Base-by-base conservation (phyloP, 2,797 vertebrate genomes). In the Pygocentrus nattereri region DNA sequence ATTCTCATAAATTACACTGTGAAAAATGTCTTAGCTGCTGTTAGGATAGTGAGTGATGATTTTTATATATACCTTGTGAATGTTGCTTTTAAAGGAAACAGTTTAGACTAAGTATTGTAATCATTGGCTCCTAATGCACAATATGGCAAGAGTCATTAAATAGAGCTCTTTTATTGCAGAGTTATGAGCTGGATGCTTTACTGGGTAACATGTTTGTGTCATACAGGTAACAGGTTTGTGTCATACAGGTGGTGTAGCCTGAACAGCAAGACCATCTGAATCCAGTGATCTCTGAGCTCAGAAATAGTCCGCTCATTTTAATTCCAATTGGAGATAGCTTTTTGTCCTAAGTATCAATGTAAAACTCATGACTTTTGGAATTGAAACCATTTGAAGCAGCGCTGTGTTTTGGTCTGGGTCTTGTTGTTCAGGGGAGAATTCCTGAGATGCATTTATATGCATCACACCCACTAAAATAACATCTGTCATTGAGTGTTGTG, bases 381-480 rank as follows among this genome's bases (percentile, higher is more conserved):
- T 72, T 31, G 4, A 13, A 58, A 41, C 5, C 58, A 4, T 41
- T 2, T 19, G 3, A 3, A 8, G 12, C 41, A 11, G 2, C 27
- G 38, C 23, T 30, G 10, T 31, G 13, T 50, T 76, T 76, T 4
- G 16, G n/a, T 64, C 25, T 65, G 47, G 13, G 8, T 56, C 19
- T 58, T 38, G 11, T 30, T 11, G 12, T n/a, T 34, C 19, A 16
- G 31, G 80, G 50, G 65, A 76, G 18, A 30, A 54, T 27, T 15
- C 27, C 38, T 58, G 41, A 81, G 21, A 56, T 58, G 38, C 15
- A 13, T 38, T 76, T 38, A n/a, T 16, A 19, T n/a, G n/a, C n/a
- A n/a, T 58, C 56, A 25, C 54, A 41, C 71, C 5, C n/a, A 65
- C 52, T 25, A 25, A 58, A 74, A 47, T 54, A 74, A 50, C n/a